These are phyloP conservation scores for Exocentrus adspersus DNA, from an alignment of 2,888 invertebrate genomes.

Conservation along the genomic window DNA sequence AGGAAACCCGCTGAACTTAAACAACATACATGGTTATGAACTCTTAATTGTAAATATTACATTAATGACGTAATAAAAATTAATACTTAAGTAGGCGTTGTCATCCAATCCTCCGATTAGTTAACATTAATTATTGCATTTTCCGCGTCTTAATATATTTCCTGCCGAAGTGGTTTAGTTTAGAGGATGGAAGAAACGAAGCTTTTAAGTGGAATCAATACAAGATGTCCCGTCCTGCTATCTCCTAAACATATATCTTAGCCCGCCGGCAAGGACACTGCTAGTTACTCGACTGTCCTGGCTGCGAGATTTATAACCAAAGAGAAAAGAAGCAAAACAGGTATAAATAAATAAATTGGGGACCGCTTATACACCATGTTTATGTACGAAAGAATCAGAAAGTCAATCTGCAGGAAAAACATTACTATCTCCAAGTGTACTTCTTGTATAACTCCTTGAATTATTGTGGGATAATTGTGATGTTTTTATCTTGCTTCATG, in stretches of 20 bases:
- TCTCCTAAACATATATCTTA: constrained; percentile 61
- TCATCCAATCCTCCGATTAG: no score
- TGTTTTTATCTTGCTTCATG: constrained; percentile 38
- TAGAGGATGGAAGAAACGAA: constrained; percentile 53
- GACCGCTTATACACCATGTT: constrained; percentile 45
- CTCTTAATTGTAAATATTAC: no score
- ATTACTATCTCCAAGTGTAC: constrained; percentile 38
- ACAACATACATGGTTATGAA: no score
- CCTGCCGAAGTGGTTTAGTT: constrained; percentile 26
- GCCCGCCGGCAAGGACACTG: constrained; percentile 57
- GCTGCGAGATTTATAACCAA: constrained; percentile 54
- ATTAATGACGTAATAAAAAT: no score
- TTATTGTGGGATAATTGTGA: constrained; percentile 38
- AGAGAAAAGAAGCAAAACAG: constrained; percentile 56
- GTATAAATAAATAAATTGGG: constrained; percentile 54
- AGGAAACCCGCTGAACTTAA: no score
- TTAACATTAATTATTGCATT: constrained; percentile 10
- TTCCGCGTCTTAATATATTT: constrained; percentile 40
- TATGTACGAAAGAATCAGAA: constrained; percentile 42
- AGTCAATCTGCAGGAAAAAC: constrained; percentile 42
- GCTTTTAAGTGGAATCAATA: constrained; percentile 63
- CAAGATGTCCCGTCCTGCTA: constrained; percentile 59
- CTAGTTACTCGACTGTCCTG: constrained; percentile 58
- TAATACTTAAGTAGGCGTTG: no score
- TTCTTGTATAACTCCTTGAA: constrained; percentile 37